A percentile compares a stretch with the other conserved stretches of the same genome.
phyloP scores from a whole-genome alignment of 1,140 invertebrate genomes.

The Bilobella aurantiaca region DNA sequence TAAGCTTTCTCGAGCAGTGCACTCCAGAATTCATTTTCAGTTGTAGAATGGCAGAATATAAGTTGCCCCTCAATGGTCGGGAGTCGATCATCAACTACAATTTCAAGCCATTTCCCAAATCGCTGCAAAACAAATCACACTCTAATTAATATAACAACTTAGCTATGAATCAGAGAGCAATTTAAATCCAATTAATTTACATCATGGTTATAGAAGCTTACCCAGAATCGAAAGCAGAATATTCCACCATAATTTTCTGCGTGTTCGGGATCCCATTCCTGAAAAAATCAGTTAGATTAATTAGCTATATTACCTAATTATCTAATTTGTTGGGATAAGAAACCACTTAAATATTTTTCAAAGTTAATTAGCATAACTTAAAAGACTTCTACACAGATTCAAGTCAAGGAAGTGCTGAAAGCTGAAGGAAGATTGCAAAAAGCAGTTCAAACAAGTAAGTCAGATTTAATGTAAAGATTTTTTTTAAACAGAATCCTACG shows the following conservation, averaged over 20 bases:
- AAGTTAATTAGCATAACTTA: too few relatives aligned
- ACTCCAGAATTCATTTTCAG: conserved; percentile 56
- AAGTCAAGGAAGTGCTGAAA: too few relatives aligned
- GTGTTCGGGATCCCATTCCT: conserved; percentile 33
- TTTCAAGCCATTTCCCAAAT: conserved; percentile 30
- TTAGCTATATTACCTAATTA: too few relatives aligned
- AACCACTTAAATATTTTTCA: too few relatives aligned
- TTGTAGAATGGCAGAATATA: conserved; percentile 54
- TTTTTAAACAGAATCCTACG: too few relatives aligned
- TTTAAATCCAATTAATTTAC: too few relatives aligned
- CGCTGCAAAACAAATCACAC: background rate
- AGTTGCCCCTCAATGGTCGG: conserved; percentile 54
- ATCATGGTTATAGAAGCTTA: conserved; percentile 7
- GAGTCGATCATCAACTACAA: conserved; percentile 53
- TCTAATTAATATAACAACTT: background rate
- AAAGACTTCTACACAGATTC: too few relatives aligned
- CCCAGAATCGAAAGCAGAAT: conserved; percentile 47
- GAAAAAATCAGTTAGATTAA: conserved; percentile 1
- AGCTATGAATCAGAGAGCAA: too few relatives aligned
- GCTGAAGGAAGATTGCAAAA: too few relatives aligned
- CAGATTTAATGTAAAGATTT: too few relatives aligned
- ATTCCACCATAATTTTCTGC: conserved; percentile 41
- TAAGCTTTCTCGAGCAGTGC: conserved; percentile 65
- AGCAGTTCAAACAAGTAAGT: too few relatives aligned
- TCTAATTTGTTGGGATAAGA: too few relatives aligned